Evolutionary conservation across 2,888 invertebrate species (phyloP).

Genomic region (Ophion costatus): DNA sequence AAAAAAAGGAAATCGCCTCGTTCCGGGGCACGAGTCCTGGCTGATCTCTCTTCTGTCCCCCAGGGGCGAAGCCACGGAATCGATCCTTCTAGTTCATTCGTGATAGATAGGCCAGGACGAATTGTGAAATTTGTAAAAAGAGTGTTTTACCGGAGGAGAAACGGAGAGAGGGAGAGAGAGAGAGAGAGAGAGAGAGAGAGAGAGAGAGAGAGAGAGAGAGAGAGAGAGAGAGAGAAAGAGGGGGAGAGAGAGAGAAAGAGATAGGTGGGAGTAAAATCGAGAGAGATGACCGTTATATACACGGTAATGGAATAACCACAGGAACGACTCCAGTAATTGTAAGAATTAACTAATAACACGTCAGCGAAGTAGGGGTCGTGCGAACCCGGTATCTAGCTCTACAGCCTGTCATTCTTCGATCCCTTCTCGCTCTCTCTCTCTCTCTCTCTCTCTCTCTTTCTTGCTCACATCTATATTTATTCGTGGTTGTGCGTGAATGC

Average conservation of each 20-base stretch:
- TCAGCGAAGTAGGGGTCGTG: conserved; percentile 80
- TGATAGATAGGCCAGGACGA: conserved; percentile 48
- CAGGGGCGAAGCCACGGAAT: conserved; percentile 33
- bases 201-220: conserved; percentile 50
- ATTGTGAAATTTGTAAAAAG: conserved; percentile 48
- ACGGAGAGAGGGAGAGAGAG: conserved; percentile 39
- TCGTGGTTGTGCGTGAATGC: not conserved
- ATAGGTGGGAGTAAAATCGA: conserved; percentile 38
- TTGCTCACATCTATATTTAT: conserved; percentile 43
- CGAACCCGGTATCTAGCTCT: conserved; percentile 78
- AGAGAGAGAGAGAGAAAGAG: conserved; percentile 33
- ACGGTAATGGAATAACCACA: conserved; percentile 83
- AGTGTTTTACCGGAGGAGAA: conserved; percentile 40
- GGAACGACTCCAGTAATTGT: conserved; percentile 82
- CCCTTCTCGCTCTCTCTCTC: conserved; percentile 68
- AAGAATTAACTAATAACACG: conserved; percentile 83
- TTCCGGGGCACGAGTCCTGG: conserved; percentile 57
- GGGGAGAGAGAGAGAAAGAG: conserved; percentile 39
- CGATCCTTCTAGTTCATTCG: conserved; percentile 43
- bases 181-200: conserved; percentile 46
- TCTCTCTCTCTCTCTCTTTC: conserved; percentile 23
- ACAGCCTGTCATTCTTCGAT: conserved; percentile 81
- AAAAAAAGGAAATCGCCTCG: conserved; percentile 36
- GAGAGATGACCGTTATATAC: conserved; percentile 65
- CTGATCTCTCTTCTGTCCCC: conserved; percentile 29